Conservation (phyloP, 2,113 vertebrate genomes). For the Rostratula benghalensis region DNA sequence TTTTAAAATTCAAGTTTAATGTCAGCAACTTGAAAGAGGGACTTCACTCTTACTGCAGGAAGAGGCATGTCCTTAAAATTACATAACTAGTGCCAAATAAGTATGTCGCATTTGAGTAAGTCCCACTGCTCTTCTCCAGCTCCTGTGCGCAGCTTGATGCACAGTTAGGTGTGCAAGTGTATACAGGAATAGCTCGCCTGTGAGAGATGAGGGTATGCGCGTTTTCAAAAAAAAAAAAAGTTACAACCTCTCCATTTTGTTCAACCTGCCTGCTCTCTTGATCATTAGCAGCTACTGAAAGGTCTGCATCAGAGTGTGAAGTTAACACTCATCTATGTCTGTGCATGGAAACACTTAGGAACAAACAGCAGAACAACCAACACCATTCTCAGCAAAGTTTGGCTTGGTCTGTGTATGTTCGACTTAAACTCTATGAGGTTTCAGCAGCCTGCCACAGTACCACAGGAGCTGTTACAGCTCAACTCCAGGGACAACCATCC, state of each 20-base stretch:
- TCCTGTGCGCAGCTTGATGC: background rate
- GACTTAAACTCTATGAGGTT: background rate
- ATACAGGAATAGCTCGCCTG: background rate
- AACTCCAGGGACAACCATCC: background rate
- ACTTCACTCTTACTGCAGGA: background rate
- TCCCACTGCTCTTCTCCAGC: background rate
- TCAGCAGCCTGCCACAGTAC: background rate
- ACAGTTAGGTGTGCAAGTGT: rapidly evolving
- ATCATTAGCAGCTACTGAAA: background rate
- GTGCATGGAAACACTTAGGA: rapidly evolving
- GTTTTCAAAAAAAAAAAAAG: no score
- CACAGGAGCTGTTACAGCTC: background rate
- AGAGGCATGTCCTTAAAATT: background rate
- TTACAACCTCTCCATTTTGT: background rate
- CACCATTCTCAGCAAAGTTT: background rate
- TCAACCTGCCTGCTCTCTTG: background rate
- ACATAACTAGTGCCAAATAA: background rate
- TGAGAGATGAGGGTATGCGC: background rate
- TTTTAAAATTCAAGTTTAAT: background rate
- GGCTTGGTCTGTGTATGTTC: background rate
- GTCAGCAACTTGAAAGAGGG: background rate
- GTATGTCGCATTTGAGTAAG: background rate
- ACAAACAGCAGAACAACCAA: background rate
- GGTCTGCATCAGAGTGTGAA: background rate
- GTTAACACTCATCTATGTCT: rapidly evolving